Evolutionary conservation across 2,113 vertebrate genomes (phyloP), one percentile per base, ranked within the genome.

Genomic region (Cynopterus brachyotis): DNA sequence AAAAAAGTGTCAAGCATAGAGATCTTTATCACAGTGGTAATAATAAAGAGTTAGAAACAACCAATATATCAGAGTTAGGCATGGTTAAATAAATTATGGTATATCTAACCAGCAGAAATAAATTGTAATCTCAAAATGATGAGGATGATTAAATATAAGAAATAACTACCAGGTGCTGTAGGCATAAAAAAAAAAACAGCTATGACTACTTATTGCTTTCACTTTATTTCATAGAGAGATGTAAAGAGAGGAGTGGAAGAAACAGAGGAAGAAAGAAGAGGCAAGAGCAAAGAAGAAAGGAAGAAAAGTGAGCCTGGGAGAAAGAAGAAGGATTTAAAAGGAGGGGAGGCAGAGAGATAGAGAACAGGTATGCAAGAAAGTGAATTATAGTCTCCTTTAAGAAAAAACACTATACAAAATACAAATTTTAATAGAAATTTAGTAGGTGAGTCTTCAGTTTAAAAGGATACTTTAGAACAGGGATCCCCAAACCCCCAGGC

Each of bases 371-470:
- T 9, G 76, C 37, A 8, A 45, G 53, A 82, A 95, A 72, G 15
- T 57, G 93, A 78, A 93, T 15, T 40, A 57, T 62, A 70, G 83
- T 9, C 88, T 79, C 32, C n/a, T 79, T 72, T 57, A 92, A 78
- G 69, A 66, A 81, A 75, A 67, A 22, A 40, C 15, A 69, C 35
- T 40, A 80, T 50, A 42, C 2, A 59, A 75, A 93, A 69, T 93
- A 11, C 42, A 90, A 75, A 62, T 73, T 53, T 85, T 96, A 57
- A 62, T 30, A 72, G 35, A 73, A 96, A 84, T 69, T 28, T 85
- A 37, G 40, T 30, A 90, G 26, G 30, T 60, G 10, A 94, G 45
- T 72, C 32, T 85, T 96, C 64, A 80, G 5, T 75, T 80, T 73
- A 50, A 80, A 86, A 85, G 16, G 37, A 60, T 42, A 50, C 15